Evolutionary conservation across 2,888 invertebrate genomes (phyloP), one percentile per base, ranked within the genome.

Genomic region (Heteromyza rotundicornis): DNA sequence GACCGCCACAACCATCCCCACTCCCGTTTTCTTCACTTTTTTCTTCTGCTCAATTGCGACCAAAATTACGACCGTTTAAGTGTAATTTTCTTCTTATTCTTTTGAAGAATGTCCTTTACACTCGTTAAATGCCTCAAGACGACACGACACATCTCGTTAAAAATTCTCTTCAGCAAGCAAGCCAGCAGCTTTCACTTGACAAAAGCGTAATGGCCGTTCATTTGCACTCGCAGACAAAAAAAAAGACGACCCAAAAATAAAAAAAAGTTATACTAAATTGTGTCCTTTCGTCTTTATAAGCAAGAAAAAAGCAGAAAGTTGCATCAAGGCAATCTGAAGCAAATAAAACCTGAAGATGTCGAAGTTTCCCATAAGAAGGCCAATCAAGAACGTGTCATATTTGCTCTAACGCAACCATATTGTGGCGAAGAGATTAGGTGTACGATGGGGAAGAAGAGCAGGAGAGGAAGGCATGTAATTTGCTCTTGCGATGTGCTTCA

Each of bases 401-500:
- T 10, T 27, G 27, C 27, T 27, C 27, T 27, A n/a, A n/a, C n/a
- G 27, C 27, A 10, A 27, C 27, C 10, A 10, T 5, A 5, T 27
- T 27, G 5, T 27, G 27, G 7, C 27, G 10, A 7, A 5, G 10
- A 27, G 5, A 27, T 10, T 5, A 27, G 7, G 10, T 7, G 10
- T 27, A 5, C 40, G 14, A n/a, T 40, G 10, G 14, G 8, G 10
- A 8, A 40, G 19, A 19, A 17, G 20, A 12, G 47, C 47, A 20
- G 47, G 19, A 3, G 19, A 2, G 47, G 17, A 47, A 57, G 75
- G 73, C 71, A 77, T 79, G 72, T 79, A 79, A 79, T 79, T 79
- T 79, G 78, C 80, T 79, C 79, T 79, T 79, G 78, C 76, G 68
- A 77, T 79, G 80, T 79, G 79, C 80, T 79, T 79, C 75, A 80